These are phyloP conservation scores for Callimico goeldii DNA, from an alignment of 2,797 vertebrate species.

Conservation along the genomic window DNA sequence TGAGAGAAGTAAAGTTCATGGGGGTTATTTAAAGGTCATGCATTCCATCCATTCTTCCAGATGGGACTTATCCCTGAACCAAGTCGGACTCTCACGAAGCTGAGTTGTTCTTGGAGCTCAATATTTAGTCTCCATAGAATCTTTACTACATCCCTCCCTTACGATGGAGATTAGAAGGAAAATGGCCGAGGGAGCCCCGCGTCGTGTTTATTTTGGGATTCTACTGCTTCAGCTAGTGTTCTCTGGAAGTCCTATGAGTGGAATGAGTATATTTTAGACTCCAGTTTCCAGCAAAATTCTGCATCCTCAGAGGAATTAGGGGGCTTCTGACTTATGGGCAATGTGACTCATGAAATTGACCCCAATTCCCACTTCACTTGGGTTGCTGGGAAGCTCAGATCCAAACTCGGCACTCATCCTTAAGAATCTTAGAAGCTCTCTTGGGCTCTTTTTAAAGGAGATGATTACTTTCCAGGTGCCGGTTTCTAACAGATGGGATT, in stretches of 20 bases:
- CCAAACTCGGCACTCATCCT: background rate
- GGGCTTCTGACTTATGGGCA: background rate
- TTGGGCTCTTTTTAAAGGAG: background rate
- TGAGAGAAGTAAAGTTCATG: slow-evolving; percentile 75
- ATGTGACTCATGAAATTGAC: background rate
- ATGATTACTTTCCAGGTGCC: background rate
- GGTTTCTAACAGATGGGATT: background rate
- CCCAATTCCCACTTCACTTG: background rate
- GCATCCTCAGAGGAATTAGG: background rate
- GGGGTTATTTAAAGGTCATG: slow-evolving; percentile 77
- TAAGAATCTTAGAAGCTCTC: background rate
- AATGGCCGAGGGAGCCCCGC: background rate
- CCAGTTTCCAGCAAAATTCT: background rate
- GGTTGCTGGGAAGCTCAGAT: slow-evolving; percentile 2
- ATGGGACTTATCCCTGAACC: slow-evolving; percentile 52
- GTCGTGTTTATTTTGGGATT: background rate
- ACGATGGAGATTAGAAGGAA: background rate
- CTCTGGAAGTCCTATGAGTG: background rate
- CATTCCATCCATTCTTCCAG: slow-evolving; percentile 77
- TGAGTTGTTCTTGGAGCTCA: background rate
- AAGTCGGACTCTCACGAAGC: slow-evolving; percentile 25
- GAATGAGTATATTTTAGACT: background rate
- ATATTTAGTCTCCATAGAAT: background rate
- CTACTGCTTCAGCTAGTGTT: background rate
- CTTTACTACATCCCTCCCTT: background rate